These are phyloP conservation scores for Pogonophryne albipinna DNA, from an alignment of 2,797 vertebrate species.

Conservation along the genomic window DNA sequence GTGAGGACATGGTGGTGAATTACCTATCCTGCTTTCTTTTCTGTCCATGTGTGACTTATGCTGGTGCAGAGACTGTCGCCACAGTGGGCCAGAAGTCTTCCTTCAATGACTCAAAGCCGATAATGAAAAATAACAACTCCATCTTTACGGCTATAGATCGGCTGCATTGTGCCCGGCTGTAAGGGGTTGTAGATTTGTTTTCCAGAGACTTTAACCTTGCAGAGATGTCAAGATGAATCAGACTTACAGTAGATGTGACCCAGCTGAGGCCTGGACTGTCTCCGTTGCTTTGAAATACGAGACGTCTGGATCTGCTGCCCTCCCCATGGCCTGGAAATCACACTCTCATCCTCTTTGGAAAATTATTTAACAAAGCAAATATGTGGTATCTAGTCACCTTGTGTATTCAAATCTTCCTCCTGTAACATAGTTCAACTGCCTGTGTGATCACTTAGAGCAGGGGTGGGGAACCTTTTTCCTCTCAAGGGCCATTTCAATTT, in stretches of 20 bases:
- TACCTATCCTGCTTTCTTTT: constrained; percentile 43
- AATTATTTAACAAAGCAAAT: constrained; percentile 55
- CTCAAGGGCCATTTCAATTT: too few relatives aligned
- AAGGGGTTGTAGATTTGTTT: constrained; percentile 54
- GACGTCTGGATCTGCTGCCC: constrained; percentile 37
- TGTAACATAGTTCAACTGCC: constrained; percentile 38
- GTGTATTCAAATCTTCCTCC: constrained; percentile 46
- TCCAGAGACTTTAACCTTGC: constrained; percentile 65
- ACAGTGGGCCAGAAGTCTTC: constrained; percentile 49
- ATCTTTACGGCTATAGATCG: constrained; percentile 53
- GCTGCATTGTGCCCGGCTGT: constrained; percentile 35
- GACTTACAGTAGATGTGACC: constrained; percentile 40
- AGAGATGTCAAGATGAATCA: constrained; percentile 62
- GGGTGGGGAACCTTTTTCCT: too few relatives aligned
- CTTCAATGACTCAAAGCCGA: constrained; percentile 58
- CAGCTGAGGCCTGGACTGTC: constrained; percentile 48
- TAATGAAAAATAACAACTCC: constrained; percentile 67
- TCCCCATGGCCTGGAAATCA: constrained; percentile 26
- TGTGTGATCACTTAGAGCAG: constrained; percentile 19
- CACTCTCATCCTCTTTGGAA: constrained; percentile 30
- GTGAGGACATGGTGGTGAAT: constrained; percentile 64
- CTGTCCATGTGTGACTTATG: constrained; percentile 60
- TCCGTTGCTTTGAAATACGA: constrained; percentile 50
- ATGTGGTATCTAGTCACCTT: constrained; percentile 27
- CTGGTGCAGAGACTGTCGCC: constrained; percentile 34